A percentile compares a stretch with the other conserved stretches of the same genome.
Evolutionary conservation across 2,888 invertebrate species (phyloP).

Genomic region (Apodemia zela): DNA sequence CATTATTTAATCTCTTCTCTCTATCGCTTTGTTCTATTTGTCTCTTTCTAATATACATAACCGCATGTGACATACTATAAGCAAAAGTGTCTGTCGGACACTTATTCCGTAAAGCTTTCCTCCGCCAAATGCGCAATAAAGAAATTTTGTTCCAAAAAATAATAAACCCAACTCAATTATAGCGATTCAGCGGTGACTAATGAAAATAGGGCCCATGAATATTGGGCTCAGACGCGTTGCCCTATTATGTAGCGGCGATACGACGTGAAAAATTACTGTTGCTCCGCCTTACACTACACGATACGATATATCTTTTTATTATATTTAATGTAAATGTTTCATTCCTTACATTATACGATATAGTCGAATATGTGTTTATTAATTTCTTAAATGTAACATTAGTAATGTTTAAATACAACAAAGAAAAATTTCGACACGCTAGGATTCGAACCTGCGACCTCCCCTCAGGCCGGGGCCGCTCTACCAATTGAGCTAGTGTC

Average conservation of each 20-base stretch:
- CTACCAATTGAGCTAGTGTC: no score
- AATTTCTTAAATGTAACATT: no score
- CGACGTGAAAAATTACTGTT: slow-evolving; percentile 39
- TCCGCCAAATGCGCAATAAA: not conserved
- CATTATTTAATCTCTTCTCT: not conserved
- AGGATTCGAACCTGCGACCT: no score
- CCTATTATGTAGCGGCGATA: slow-evolving; percentile 40
- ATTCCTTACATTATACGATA: no score
- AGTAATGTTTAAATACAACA: no score
- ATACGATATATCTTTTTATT: not conserved
- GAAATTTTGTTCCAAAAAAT: slow-evolving; percentile 17
- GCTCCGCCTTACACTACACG: slow-evolving; percentile 15
- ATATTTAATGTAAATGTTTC: not conserved
- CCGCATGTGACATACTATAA: no score
- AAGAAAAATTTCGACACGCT: no score
- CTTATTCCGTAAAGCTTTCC: not conserved
- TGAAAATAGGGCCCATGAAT: slow-evolving; percentile 50
- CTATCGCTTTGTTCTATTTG: no score
- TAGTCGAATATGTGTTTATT: no score
- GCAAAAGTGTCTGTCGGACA: not conserved
- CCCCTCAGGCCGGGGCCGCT: no score
- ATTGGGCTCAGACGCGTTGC: slow-evolving; percentile 33
- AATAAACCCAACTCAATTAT: slow-evolving; percentile 40
- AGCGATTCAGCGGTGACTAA: slow-evolving; percentile 49
- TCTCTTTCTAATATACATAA: no score